Conservation (phyloP, 1,140 invertebrate genomes). For the Drosophila eugracilis region DNA sequence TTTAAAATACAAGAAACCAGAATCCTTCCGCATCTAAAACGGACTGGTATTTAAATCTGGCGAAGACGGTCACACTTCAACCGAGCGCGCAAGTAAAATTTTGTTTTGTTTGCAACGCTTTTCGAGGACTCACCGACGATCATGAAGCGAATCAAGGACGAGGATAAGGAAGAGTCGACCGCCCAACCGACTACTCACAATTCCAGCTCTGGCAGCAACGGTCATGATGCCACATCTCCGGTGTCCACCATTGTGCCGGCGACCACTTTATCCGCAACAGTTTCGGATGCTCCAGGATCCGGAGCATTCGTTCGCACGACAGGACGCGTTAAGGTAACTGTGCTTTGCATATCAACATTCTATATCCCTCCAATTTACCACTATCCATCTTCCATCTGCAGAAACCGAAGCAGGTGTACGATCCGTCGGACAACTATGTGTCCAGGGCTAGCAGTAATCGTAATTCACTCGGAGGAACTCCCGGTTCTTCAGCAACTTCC, state of each 20-base stretch:
- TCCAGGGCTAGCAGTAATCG: slow-evolving; percentile 84
- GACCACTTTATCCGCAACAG: neutral
- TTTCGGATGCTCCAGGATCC: slow-evolving; percentile 2
- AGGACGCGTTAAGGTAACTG: slow-evolving; percentile 74
- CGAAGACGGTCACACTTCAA: slow-evolving; percentile 19
- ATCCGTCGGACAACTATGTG: slow-evolving; percentile 90
- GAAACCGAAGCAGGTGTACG: slow-evolving; percentile 88
- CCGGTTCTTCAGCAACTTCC: neutral
- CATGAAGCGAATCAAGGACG: slow-evolving; percentile 62
- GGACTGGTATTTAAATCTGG: neutral
- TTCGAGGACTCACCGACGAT: slow-evolving; percentile 9
- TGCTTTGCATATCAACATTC: too few relatives aligned
- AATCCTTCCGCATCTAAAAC: neutral
- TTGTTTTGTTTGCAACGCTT: slow-evolving; percentile 31
- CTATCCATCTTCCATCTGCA: slow-evolving; percentile 2
- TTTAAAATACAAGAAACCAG: neutral
- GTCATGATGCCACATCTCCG: slow-evolving; percentile 33
- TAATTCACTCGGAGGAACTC: neutral
- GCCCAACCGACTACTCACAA: slow-evolving; percentile 9
- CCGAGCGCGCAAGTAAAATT: slow-evolving; percentile 41
- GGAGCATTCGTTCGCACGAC: slow-evolving; percentile 69
- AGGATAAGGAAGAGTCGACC: slow-evolving; percentile 47
- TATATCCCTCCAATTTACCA: neutral
- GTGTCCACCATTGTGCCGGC: neutral
- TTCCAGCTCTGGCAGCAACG: slow-evolving; percentile 35